Evolutionary conservation across 2,888 invertebrate species (phyloP), one percentile per base, ranked within the genome.

Genomic region (Ernsta delagoae): DNA sequence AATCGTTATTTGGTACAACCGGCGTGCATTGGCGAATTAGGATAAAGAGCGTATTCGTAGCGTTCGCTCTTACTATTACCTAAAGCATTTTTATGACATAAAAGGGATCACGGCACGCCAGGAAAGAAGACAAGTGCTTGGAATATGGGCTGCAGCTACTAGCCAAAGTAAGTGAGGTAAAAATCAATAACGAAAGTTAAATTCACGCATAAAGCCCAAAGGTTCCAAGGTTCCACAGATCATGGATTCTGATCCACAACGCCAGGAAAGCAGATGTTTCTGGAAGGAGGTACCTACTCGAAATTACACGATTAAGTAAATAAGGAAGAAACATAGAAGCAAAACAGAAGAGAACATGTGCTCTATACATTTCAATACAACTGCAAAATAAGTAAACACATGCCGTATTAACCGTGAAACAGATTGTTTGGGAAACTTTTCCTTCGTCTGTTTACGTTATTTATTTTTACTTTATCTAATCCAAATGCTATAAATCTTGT

Each of bases 21-120:
- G 16, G 16, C 16, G 16, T 16, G 16, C 16, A 16, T 16, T 16
- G 16, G 16, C 16, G 16, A 16, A 16, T 16, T 16, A 16, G 16
- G 16, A 16, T 16, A 16, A 16, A 8, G 3, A 39, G 39, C 0
- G 92, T 98, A 5, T 98, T 98, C 87, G 96, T 97, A 59, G 94
- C 97, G 6, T 98, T 98, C 0, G 97, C 98, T 0, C 85, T 98
- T 53, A 97, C 98, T 74, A 98, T 98, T 79, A 96, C 97, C 6
- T 96, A 96, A 3, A 98, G 98, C 85, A n/a, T n/a, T n/a, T n/a
- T n/a, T 98, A 98, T 87, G 96, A 97, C 5, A 96, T 98, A 74
- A 98, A 98, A 77, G 98, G 98, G 4, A 95, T 96, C 85, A 98
- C 98, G 36, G 98, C 98, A 80, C 97, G 98, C 95, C 96, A 97